Percentiles rank a stretch among this genome's conserved stretches.
phyloP scores from a whole-genome alignment of 1,140 invertebrate genomes.

The Caenorhabditis tropicalis region DNA sequence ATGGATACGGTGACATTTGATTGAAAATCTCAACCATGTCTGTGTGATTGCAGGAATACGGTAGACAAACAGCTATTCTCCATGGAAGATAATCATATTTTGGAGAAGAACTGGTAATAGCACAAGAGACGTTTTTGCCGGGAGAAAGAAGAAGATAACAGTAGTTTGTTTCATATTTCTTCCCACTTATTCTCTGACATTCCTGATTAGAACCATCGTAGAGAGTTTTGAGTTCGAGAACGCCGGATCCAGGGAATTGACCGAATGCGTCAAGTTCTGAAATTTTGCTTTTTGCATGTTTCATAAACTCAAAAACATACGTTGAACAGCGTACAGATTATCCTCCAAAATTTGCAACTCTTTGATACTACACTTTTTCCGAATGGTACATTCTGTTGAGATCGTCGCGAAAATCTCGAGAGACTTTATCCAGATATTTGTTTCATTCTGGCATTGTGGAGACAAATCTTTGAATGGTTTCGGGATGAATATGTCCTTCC shows the following conservation, averaged over 20 bases:
- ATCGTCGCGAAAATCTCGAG: background rate
- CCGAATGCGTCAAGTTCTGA: constrained; percentile 41
- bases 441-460: background rate
- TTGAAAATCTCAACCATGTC: constrained; percentile 9
- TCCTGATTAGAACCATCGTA: background rate
- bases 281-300: no score
- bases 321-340: background rate
- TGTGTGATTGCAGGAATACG: background rate
- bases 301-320: background rate
- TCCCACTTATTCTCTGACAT: constrained; percentile 3
- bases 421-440: background rate
- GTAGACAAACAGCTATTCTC: constrained; percentile 27
- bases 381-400: background rate
- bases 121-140: constrained; percentile 2
- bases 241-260: background rate
- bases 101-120: background rate
- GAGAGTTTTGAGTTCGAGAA: background rate
- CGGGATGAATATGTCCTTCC: background rate
- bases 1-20: background rate
- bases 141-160: background rate
- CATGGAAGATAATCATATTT: background rate
- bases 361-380: background rate
- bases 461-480: background rate
- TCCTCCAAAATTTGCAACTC: background rate
- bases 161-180: constrained; percentile 29